phyloP scores from a whole-genome alignment of 2,797 vertebrate species.

The Scyliorhinus canicula region DNA sequence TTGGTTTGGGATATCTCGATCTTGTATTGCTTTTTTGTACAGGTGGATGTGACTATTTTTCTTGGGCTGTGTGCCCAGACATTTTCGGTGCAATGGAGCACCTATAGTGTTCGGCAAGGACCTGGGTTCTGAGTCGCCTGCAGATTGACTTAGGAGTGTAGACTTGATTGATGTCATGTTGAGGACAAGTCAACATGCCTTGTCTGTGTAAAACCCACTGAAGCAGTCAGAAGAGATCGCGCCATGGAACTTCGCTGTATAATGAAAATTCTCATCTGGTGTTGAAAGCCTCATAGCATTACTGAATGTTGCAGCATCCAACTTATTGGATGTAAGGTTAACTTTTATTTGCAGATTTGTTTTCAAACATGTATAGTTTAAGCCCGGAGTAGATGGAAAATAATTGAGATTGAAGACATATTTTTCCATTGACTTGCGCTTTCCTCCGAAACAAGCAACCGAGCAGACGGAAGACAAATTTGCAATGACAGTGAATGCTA shows the following conservation, averaged over 20 bases:
- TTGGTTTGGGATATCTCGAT: neutral
- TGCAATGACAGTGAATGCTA: neutral
- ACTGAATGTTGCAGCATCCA: neutral
- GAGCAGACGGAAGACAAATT: neutral
- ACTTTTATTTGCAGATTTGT: neutral
- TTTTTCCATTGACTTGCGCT: neutral
- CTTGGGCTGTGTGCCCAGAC: neutral
- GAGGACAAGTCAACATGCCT: neutral
- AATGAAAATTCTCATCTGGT: neutral
- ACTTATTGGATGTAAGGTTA: neutral
- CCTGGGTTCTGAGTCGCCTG: neutral
- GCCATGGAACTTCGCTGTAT: neutral
- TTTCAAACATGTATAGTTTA: neutral
- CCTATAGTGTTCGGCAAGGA: neutral
- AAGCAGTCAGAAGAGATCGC: neutral
- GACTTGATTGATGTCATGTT: neutral
- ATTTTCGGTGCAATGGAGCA: neutral
- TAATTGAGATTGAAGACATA: slow-evolving; percentile 10
- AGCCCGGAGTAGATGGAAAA: slow-evolving; percentile 7
- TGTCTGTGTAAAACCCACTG: neutral
- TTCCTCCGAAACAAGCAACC: neutral
- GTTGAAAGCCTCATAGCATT: neutral
- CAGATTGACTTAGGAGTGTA: neutral
- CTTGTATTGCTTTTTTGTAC: neutral
- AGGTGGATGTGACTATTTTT: neutral